Percentiles rank a stretch among this genome's conserved stretches.
phyloP scores from a whole-genome alignment of 2,113 vertebrate genomes.

The Ictidomys tridecemlineatus region DNA sequence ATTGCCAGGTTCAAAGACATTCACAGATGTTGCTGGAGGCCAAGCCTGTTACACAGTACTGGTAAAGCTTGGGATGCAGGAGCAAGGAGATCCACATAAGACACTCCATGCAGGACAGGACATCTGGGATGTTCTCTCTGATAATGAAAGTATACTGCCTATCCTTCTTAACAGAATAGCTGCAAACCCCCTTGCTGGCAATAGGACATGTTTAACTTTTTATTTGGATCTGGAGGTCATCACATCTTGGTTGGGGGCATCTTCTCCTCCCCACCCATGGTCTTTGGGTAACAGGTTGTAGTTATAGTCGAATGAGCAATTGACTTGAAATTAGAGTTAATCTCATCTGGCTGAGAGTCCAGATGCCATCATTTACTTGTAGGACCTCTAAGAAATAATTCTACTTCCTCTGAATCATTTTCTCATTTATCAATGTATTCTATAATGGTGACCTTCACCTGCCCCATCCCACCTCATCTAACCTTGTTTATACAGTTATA shows the following conservation, averaged over 20 bases:
- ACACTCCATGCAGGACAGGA: neutral
- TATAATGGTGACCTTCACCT: neutral
- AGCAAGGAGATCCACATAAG: neutral
- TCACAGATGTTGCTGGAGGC: neutral
- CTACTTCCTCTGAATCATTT: neutral
- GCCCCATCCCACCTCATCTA: too few species aligned
- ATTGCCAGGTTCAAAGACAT: slow-evolving; percentile 47
- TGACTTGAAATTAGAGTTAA: neutral
- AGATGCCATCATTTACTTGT: neutral
- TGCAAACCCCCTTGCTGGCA: accelerated
- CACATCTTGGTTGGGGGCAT: neutral
- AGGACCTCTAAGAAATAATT: neutral
- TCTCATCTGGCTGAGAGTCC: neutral
- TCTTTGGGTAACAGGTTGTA: neutral
- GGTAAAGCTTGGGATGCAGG: neutral
- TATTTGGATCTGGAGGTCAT: neutral
- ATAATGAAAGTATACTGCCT: neutral
- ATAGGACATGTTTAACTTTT: neutral
- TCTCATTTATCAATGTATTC: neutral
- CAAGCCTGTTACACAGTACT: neutral
- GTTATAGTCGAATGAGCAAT: neutral
- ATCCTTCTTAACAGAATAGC: neutral
- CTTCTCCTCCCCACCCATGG: neutral
- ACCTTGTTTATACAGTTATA: neutral
- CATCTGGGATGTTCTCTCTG: neutral